phyloP scores from a whole-genome alignment of 2,888 invertebrate species.

The Euplexia lucipara region DNA sequence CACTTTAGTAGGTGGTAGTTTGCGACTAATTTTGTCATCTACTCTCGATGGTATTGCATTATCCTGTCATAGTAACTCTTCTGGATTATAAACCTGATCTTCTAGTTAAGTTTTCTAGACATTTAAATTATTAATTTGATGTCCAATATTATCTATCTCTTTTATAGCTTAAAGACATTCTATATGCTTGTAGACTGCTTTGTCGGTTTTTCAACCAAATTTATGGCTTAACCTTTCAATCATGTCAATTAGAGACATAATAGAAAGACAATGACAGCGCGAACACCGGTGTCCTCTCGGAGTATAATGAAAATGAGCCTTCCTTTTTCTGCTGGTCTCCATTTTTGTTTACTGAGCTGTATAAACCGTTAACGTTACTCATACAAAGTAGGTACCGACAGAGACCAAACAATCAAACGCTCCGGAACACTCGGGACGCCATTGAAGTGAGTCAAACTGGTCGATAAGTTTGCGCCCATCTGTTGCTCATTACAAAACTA shows the following conservation, averaged over 20 bases:
- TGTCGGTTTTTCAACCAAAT: background rate
- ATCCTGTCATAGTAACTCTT: conserved; percentile 36
- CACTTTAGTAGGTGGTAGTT: conserved; percentile 22
- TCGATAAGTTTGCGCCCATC: conserved; percentile 58
- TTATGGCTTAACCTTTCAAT: background rate
- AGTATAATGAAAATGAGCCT: too few relatives aligned
- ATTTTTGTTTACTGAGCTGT: conserved; percentile 17
- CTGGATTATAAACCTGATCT: conserved; percentile 33
- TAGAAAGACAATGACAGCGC: too few relatives aligned
- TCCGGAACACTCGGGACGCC: conserved; percentile 60
- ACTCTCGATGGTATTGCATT: conserved; percentile 47
- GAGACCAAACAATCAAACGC: conserved; percentile 61
- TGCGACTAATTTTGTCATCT: conserved; percentile 52
- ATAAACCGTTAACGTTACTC: conserved; percentile 25
- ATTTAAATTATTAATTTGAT: conserved; percentile 31
- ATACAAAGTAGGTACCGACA: conserved; percentile 45
- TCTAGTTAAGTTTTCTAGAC: conserved; percentile 27
- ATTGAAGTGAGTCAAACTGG: conserved; percentile 61
- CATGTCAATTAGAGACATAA: too few relatives aligned
- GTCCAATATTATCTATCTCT: conserved; percentile 23
- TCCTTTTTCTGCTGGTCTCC: background rate
- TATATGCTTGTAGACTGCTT: conserved; percentile 10
- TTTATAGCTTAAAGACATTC: conserved; percentile 21
- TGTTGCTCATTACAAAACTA: conserved; percentile 58
- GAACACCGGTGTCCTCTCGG: too few relatives aligned